phyloP scores from a whole-genome alignment of 1,140 invertebrate genomes.

The Drosophila oshimai region DNA sequence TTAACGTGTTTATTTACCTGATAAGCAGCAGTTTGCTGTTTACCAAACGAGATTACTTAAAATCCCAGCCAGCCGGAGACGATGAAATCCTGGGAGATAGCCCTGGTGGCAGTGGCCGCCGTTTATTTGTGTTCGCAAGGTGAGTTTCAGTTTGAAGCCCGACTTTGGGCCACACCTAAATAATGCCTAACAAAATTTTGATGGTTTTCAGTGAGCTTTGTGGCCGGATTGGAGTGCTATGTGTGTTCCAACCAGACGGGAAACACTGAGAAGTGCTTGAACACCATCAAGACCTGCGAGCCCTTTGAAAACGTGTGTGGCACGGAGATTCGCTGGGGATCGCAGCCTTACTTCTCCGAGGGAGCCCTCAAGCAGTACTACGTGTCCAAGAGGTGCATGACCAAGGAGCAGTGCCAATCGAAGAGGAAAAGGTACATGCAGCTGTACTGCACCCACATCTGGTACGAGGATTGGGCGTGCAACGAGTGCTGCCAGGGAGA shows the following conservation, averaged over 20 bases:
- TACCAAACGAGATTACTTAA: background rate
- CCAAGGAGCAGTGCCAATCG: conserved; percentile 89
- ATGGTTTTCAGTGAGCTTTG: conserved; percentile 83
- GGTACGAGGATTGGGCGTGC: conserved; percentile 99
- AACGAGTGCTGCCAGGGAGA: conserved; percentile 98
- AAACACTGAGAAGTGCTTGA: conserved; percentile 96
- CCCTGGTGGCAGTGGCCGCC: conserved; percentile 41
- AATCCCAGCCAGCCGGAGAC: background rate
- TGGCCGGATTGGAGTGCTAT: conserved; percentile 93
- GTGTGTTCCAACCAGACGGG: conserved; percentile 96
- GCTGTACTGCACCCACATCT: conserved; percentile 94
- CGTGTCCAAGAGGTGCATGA: conserved; percentile 95
- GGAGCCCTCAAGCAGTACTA: conserved; percentile 97
- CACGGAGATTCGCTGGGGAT: conserved; percentile 95
- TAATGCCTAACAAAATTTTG: background rate
- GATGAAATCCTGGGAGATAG: conserved; percentile 62
- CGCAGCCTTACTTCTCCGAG: conserved; percentile 96
- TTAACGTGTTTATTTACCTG: conserved; percentile 16
- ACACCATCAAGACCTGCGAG: conserved; percentile 95
- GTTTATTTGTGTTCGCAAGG: conserved; percentile 62
- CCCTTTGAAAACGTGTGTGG: conserved; percentile 93
- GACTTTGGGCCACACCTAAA: conserved; percentile 51
- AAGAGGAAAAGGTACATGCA: conserved; percentile 87
- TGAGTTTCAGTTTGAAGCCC: conserved; percentile 7
- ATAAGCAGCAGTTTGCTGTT: background rate